Percentiles rank a stretch among this genome's conserved stretches.
Conservation (phyloP, 2,888 invertebrate species). For the Drosophila fulvimacula region DNA sequence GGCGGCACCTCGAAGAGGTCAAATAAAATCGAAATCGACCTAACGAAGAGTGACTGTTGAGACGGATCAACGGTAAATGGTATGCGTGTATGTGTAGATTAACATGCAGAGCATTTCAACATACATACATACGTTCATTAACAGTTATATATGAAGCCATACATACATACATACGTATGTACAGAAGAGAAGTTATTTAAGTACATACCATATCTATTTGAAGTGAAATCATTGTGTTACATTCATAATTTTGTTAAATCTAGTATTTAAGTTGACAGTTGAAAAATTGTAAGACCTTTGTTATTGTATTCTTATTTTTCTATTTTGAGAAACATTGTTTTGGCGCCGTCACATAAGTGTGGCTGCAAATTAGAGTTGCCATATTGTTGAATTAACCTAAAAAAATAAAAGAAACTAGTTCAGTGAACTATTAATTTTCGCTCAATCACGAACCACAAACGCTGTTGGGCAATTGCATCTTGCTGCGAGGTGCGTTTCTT, state of each 20-base stretch:
- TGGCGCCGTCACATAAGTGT: slow-evolving; percentile 12
- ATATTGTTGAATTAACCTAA: not conserved
- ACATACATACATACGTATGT: not conserved
- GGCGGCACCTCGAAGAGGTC: not conserved
- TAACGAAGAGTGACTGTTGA: not conserved
- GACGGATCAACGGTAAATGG: slow-evolving; percentile 10
- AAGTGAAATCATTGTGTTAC: not conserved
- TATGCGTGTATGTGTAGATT: not conserved
- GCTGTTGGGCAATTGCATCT: slow-evolving; percentile 39
- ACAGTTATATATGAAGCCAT: not conserved
- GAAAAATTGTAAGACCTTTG: not conserved
- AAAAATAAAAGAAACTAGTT: slow-evolving; percentile 1
- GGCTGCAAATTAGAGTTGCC: slow-evolving; percentile 28
- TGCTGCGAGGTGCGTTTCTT: slow-evolving; percentile 56
- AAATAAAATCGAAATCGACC: not conserved
- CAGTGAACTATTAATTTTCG: slow-evolving; percentile 2
- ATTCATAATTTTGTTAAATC: slow-evolving; percentile 7
- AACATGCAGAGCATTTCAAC: not conserved
- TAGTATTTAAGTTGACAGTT: slow-evolving; percentile 4
- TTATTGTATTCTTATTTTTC: not conserved
- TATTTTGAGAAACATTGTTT: not conserved
- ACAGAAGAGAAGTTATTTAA: not conserved
- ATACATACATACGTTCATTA: not conserved
- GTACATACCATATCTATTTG: not conserved
- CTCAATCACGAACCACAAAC: slow-evolving; percentile 30